A percentile compares a stretch with the other conserved stretches of the same genome.
Conservation (phyloP, 1,140 invertebrate genomes). For the Tribolium madens region DNA sequence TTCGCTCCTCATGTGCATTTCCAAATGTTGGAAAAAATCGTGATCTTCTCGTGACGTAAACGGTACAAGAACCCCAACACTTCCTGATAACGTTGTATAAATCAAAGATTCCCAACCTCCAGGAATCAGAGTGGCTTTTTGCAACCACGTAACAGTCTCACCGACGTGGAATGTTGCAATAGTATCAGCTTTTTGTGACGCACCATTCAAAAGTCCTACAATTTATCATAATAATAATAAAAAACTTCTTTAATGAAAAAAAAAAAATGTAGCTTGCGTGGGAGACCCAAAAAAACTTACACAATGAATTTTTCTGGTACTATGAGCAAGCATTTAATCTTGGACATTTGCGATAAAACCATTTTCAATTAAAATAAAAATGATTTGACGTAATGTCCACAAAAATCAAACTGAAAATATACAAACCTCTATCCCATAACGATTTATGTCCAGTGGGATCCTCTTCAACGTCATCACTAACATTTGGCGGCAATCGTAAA, state of each 20-base stretch:
- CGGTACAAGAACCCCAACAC: constrained; percentile 95
- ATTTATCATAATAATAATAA: neutral
- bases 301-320: constrained; percentile 23
- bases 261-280: constrained; percentile 1
- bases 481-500: constrained; percentile 88
- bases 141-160: constrained; percentile 89
- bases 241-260: neutral
- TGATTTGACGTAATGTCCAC: constrained; percentile 39
- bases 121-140: constrained; percentile 96
- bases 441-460: constrained; percentile 99
- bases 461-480: constrained; percentile 98
- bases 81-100: constrained; percentile 95
- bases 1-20: constrained; percentile 99
- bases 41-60: constrained; percentile 99
- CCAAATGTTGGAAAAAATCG: constrained; percentile 99
- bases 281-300: constrained; percentile 23
- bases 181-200: constrained; percentile 97
- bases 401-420: neutral
- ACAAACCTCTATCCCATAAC: constrained; percentile 91
- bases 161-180: constrained; percentile 96
- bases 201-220: constrained; percentile 88
- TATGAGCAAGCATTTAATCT: constrained; percentile 21
- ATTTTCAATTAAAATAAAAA: constrained; percentile 25
- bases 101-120: constrained; percentile 96
- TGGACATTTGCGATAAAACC: constrained; percentile 36